Percentiles rank a stretch among this genome's conserved stretches.
These are phyloP conservation scores for Falco rusticolus DNA, from an alignment of 2,797 vertebrate species.

Conservation along the genomic window DNA sequence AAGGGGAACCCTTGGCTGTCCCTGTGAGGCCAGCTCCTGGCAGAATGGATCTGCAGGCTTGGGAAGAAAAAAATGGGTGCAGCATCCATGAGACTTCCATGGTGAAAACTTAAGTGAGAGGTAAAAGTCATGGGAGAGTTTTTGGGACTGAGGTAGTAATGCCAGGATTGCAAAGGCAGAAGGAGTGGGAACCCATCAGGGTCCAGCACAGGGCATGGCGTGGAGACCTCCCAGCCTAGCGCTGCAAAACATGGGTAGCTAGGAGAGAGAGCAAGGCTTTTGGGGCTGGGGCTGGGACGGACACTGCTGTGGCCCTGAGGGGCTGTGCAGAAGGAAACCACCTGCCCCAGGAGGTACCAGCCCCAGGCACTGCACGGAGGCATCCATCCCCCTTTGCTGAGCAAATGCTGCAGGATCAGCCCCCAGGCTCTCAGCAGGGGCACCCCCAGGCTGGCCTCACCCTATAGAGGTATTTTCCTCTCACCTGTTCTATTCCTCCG, in stretches of 20 bases:
- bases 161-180: background rate
- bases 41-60: background rate
- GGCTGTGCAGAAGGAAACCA: rapidly evolving
- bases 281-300: background rate
- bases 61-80: background rate
- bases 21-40: background rate
- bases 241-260: background rate
- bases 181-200: rapidly evolving
- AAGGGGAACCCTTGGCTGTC: background rate
- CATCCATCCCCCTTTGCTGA: background rate
- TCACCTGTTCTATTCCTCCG: background rate
- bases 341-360: background rate
- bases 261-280: background rate
- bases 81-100: background rate
- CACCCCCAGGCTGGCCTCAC: background rate
- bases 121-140: background rate
- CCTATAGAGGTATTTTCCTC: background rate
- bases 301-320: background rate
- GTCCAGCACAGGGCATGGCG: rapidly evolving
- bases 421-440: rapidly evolving
- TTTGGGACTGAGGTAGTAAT: background rate
- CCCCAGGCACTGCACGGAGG: rapidly evolving
- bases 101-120: background rate
- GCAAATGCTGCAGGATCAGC: background rate
- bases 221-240: background rate